Evolutionary conservation across 2,888 invertebrate species (phyloP).

Genomic region (Polyommatus icarus): DNA sequence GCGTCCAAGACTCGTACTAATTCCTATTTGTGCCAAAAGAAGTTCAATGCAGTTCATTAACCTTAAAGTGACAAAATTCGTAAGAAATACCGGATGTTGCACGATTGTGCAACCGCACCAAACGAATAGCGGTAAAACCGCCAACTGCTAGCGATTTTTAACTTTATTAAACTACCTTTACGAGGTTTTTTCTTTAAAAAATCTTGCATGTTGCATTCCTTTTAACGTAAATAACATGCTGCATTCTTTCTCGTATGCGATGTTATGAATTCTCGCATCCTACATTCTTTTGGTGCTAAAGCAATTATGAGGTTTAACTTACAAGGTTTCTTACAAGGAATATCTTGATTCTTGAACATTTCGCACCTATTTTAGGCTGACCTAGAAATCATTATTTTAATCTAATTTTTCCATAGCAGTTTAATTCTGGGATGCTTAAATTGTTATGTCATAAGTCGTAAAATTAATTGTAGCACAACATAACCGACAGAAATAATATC

Average conservation of each 20-base stretch:
- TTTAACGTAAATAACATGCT: background rate
- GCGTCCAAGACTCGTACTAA: background rate
- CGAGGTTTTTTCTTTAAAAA: background rate
- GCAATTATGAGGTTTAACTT: too few relatives aligned
- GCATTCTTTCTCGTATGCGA: background rate
- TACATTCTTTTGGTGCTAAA: background rate
- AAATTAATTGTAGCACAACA: constrained; percentile 1
- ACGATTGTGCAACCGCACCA: background rate
- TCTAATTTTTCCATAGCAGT: background rate
- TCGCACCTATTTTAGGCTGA: too few relatives aligned
- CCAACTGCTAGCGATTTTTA: background rate
- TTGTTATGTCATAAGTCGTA: background rate
- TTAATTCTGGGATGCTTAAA: background rate
- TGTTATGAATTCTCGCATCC: background rate
- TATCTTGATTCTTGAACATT: too few relatives aligned
- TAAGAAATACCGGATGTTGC: background rate
- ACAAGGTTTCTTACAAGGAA: too few relatives aligned
- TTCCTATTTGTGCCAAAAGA: background rate
- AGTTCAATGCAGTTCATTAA: background rate
- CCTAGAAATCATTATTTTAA: background rate
- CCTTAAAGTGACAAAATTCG: constrained; percentile 13
- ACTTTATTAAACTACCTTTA: background rate
- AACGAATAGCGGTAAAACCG: background rate
- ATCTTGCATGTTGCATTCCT: background rate
- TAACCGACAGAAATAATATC: background rate